Conservation (phyloP, 2,797 vertebrate species). For the Helostoma temminkii region DNA sequence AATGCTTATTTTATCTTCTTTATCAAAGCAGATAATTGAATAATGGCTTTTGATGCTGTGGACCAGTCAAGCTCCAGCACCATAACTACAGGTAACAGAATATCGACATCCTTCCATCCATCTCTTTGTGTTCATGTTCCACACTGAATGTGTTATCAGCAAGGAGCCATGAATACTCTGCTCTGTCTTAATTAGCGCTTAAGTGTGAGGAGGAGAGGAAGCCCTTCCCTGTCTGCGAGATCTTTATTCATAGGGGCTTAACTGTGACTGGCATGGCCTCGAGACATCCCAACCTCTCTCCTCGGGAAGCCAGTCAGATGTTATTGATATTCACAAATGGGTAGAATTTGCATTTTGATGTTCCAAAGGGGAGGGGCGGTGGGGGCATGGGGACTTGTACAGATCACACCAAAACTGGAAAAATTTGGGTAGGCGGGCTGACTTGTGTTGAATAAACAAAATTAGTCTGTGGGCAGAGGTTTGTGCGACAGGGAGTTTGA, state of each 20-base stretch:
- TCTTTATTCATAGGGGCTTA: slow-evolving; percentile 81
- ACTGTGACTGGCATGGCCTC: slow-evolving; percentile 79
- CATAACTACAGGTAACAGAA: slow-evolving; percentile 36
- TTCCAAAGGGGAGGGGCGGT: slow-evolving; percentile 15
- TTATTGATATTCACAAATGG: slow-evolving; percentile 82
- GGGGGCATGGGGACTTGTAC: not conserved
- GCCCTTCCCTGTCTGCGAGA: slow-evolving; percentile 57
- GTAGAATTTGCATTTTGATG: slow-evolving; percentile 76
- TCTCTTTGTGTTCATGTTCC: not conserved
- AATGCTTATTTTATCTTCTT: slow-evolving; percentile 52
- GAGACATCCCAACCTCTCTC: slow-evolving; percentile 69
- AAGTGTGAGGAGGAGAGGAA: slow-evolving; percentile 60
- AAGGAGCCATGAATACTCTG: slow-evolving; percentile 21
- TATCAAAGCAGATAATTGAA: slow-evolving; percentile 74
- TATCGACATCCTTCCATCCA: not conserved
- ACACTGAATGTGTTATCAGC: slow-evolving; percentile 11
- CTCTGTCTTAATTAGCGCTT: slow-evolving; percentile 74
- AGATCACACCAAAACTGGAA: slow-evolving; percentile 33
- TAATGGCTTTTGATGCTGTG: slow-evolving; percentile 56
- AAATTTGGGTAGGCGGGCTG: slow-evolving; percentile 28
- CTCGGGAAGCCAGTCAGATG: slow-evolving; percentile 76
- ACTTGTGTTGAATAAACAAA: slow-evolving; percentile 60
- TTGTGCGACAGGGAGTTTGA: slow-evolving; percentile 22
- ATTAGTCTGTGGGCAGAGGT: slow-evolving; percentile 48
- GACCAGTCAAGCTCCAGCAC: slow-evolving; percentile 64